Evolutionary conservation across 1,140 invertebrate species (phyloP).

Genomic region (Gyrodactylus salaris): DNA sequence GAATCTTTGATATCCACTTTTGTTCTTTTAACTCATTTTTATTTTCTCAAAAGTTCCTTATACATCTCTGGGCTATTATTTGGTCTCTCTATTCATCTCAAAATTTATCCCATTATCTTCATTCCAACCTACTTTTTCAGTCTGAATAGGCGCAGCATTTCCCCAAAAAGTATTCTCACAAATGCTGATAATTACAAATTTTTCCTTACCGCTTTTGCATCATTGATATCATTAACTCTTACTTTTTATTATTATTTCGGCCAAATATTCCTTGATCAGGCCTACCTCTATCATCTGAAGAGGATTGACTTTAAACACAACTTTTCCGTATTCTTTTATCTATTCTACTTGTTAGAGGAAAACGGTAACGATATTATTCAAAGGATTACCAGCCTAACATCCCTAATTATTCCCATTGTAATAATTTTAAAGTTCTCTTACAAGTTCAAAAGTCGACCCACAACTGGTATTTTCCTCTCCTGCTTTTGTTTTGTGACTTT

Average conservation of each 20-base stretch:
- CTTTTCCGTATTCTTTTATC: not conserved
- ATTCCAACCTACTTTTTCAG: not conserved
- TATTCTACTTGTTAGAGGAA: not conserved
- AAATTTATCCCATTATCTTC: not conserved
- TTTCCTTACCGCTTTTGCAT: not conserved
- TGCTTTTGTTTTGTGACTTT: not conserved
- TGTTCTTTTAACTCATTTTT: not conserved
- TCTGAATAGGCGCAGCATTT: not conserved
- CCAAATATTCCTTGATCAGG: not conserved
- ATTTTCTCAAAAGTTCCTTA: not conserved
- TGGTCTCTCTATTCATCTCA: not conserved
- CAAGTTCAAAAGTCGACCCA: not conserved
- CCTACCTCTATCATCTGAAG: not conserved
- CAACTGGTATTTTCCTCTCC: not conserved
- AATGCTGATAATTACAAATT: not conserved
- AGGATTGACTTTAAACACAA: not conserved
- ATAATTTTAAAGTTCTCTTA: not conserved
- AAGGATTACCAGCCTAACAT: too few species aligned
- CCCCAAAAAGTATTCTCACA: not conserved
- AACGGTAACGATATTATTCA: not conserved
- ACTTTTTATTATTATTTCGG: not conserved
- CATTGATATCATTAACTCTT: not conserved
- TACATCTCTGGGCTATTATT: not conserved
- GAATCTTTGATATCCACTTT: not conserved
- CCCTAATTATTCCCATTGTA: not conserved